These are phyloP conservation scores for Zosterops hypoxanthus DNA, from an alignment of 2,113 vertebrate genomes.

Conservation along the genomic window DNA sequence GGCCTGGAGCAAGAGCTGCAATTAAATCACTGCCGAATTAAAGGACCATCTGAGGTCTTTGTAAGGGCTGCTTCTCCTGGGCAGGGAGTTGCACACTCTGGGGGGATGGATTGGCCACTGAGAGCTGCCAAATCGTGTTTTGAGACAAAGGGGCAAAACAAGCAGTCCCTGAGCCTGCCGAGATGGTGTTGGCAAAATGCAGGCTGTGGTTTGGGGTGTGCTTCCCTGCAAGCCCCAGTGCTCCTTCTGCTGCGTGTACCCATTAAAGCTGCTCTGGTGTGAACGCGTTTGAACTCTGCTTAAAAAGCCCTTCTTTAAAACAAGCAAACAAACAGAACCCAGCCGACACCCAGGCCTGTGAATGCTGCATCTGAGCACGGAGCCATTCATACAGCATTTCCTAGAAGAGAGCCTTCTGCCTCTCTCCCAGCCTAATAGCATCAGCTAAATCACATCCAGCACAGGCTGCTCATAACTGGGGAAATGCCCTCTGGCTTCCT, in stretches of 20 bases:
- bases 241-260: not conserved
- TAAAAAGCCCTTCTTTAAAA: not conserved
- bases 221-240: not conserved
- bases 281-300: not conserved
- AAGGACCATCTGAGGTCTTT: constrained; percentile 38
- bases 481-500: not conserved
- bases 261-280: not conserved
- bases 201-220: not conserved
- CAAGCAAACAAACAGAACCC: not conserved
- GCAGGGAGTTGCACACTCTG: not conserved
- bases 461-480: not conserved
- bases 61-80: constrained; percentile 1
- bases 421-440: not conserved
- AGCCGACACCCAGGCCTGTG: not conserved
- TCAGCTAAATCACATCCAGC: not conserved
- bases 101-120: not conserved
- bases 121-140: constrained; percentile 17
- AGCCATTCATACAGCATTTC: not conserved
- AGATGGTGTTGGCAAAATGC: not conserved
- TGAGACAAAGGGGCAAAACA: constrained; percentile 33
- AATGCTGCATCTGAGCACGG: not conserved
- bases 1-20: constrained; percentile 35
- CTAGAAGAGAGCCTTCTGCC: not conserved
- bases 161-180: not conserved
- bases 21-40: not conserved